Conservation (phyloP, 2,888 invertebrate genomes). For the Drosophila subquinaria region DNA sequence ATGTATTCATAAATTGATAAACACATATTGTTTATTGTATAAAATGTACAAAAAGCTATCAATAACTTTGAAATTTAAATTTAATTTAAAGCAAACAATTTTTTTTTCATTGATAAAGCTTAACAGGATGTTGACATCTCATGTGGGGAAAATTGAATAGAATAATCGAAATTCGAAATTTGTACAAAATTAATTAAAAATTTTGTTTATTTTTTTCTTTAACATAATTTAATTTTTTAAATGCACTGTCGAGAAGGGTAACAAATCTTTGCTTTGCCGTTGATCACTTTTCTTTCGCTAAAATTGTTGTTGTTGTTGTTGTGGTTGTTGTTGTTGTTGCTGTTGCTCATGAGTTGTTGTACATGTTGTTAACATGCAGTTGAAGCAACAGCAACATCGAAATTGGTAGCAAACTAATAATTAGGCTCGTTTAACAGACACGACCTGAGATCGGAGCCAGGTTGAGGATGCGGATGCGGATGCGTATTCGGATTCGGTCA, state of each 20-base stretch:
- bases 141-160: no score
- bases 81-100: no score
- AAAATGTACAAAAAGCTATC: no score
- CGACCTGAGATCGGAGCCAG: slow-evolving; percentile 43
- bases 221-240: no score
- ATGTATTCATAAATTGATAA: no score
- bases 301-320: slow-evolving; percentile 40
- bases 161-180: no score
- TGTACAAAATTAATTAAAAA: no score
- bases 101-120: no score
- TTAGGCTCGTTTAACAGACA: slow-evolving; percentile 78
- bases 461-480: slow-evolving; percentile 24
- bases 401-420: slow-evolving; percentile 84
- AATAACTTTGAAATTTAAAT: no score
- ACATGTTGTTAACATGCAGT: slow-evolving; percentile 76
- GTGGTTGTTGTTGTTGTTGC: slow-evolving; percentile 35
- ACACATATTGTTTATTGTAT: no score
- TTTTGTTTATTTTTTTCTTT: no score
- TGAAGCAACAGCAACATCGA: slow-evolving; percentile 42
- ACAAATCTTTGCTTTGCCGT: background rate
- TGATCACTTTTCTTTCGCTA: background rate
- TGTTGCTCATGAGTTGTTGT: slow-evolving; percentile 67
- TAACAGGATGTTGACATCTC: no score
- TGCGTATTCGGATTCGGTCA: background rate
- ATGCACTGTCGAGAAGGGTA: background rate